Percentiles rank a stretch among this genome's conserved stretches.
Evolutionary conservation across 2,888 invertebrate species (phyloP).

Genomic region (Caradrina kadenii): DNA sequence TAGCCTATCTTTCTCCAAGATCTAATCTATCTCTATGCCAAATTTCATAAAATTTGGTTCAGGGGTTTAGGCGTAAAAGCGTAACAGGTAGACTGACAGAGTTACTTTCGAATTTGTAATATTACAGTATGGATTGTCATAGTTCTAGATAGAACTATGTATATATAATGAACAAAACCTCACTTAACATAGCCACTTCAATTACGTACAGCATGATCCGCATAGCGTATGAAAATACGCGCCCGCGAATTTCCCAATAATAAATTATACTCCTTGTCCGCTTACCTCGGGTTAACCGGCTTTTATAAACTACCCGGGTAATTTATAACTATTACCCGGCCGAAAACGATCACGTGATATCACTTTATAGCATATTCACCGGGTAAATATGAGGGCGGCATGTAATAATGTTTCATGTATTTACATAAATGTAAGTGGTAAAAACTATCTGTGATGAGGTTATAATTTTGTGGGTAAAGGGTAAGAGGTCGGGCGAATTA

Average conservation of each 20-base stretch:
- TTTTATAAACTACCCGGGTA: conserved; percentile 90
- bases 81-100: too few relatives aligned
- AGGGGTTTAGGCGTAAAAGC: too few relatives aligned
- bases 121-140: too few relatives aligned
- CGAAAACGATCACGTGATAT: conserved; percentile 90
- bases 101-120: too few relatives aligned
- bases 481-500: conserved; percentile 25
- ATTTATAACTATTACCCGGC: conserved; percentile 90
- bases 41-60: too few relatives aligned
- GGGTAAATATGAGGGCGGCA: conserved; percentile 87
- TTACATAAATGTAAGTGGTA: conserved; percentile 72
- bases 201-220: conserved; percentile 75
- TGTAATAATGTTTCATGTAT: conserved; percentile 79
- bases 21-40: too few relatives aligned
- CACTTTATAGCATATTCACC: conserved; percentile 89
- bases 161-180: conserved; percentile 20
- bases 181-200: conserved; percentile 43
- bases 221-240: conserved; percentile 84
- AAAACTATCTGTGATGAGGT: conserved; percentile 48
- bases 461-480: conserved; percentile 29
- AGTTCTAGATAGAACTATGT: neutral
- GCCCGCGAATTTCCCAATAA: conserved; percentile 88
- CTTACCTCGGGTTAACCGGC: conserved; percentile 90
- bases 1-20: too few relatives aligned
- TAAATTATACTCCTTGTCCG: conserved; percentile 90